These are phyloP conservation scores for Clistopyga incitator DNA, from an alignment of 2,888 invertebrate species.

Conservation along the genomic window DNA sequence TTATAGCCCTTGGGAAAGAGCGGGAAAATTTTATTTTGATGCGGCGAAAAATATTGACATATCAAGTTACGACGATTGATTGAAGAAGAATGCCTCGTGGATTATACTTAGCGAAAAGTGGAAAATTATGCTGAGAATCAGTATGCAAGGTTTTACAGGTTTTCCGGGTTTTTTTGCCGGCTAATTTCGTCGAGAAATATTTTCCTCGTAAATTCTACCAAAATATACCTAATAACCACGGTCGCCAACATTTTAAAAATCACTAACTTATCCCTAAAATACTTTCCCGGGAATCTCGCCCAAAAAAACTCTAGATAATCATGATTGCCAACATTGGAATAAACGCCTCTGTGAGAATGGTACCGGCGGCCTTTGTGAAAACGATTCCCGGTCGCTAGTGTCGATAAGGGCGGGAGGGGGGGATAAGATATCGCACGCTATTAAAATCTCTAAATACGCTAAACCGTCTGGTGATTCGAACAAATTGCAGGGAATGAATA, in stretches of 20 bases:
- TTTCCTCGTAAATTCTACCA: no score
- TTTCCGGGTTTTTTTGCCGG: no score
- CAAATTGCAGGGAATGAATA: slow-evolving; percentile 68
- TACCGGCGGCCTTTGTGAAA: neutral
- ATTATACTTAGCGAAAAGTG: neutral
- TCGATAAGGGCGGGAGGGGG: slow-evolving; percentile 18
- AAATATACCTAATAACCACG: neutral
- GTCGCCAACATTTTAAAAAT: neutral
- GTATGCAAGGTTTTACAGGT: neutral
- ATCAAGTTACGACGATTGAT: no score
- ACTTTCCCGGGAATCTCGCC: no score
- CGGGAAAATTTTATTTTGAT: no score
- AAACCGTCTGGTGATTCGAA: slow-evolving; percentile 66
- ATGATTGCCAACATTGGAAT: no score
- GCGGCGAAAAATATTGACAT: no score
- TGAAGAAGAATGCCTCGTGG: no score
- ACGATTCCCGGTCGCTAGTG: neutral
- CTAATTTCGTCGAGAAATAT: no score
- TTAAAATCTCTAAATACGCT: slow-evolving; percentile 50
- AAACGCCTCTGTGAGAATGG: no score
- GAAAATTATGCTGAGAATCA: neutral
- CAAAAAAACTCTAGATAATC: no score
- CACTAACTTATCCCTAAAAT: neutral
- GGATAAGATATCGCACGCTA: slow-evolving; percentile 52
- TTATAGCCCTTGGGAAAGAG: no score